These are phyloP conservation scores for Falcunculus frontatus DNA, from an alignment of 2,113 vertebrate species.

Conservation along the genomic window DNA sequence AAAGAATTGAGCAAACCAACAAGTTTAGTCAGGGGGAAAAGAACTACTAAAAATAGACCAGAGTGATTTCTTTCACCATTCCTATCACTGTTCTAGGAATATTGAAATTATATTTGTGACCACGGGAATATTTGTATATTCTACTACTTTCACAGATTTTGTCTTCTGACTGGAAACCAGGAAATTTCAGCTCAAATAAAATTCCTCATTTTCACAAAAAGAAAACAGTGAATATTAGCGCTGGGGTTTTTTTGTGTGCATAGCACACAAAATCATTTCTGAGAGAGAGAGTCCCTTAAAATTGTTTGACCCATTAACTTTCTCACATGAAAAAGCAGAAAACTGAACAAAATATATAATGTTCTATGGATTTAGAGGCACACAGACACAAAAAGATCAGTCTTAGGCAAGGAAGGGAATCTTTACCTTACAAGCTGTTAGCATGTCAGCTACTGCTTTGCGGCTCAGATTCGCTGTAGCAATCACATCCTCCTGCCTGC, in stretches of 20 bases:
- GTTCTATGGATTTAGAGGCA: not conserved
- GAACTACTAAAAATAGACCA: not conserved
- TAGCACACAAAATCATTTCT: not conserved
- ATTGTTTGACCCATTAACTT: not conserved
- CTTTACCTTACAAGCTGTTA: constrained; percentile 87
- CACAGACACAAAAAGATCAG: not conserved
- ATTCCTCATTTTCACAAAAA: not conserved
- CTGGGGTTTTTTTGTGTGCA: not conserved
- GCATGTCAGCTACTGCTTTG: constrained; percentile 94
- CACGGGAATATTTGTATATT: not conserved
- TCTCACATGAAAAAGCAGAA: not conserved
- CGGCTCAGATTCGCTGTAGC: constrained; percentile 96
- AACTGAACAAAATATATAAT: not conserved
- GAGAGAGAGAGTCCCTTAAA: not conserved
- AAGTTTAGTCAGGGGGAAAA: not conserved
- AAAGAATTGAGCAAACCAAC: not conserved
- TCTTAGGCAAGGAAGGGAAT: not conserved
- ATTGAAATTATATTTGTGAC: not conserved
- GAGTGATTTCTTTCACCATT: not conserved
- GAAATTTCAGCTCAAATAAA: not conserved
- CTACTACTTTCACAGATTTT: not conserved
- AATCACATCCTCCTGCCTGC: constrained; percentile 95
- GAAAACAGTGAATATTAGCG: not conserved
- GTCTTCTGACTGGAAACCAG: not conserved
- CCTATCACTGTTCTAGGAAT: not conserved